Percentiles rank a stretch among this genome's conserved stretches.
Evolutionary conservation across 1,140 invertebrate genomes (phyloP).

Genomic region (Babylonia areolata): DNA sequence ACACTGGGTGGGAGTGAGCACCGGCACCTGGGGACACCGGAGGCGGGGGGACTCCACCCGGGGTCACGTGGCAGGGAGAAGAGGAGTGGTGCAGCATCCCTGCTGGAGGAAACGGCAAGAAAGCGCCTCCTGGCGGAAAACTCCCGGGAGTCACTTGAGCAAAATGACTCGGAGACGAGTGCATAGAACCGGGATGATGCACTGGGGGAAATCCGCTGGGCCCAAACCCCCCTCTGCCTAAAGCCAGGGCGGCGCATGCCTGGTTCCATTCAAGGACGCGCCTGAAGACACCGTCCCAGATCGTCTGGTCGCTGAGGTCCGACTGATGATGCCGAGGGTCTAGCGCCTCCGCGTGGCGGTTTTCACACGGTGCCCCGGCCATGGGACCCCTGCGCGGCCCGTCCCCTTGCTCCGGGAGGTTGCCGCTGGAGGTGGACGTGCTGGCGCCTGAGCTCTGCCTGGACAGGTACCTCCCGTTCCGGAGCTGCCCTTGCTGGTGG

Average conservation of each 20-base stretch:
- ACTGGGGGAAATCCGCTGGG: not conserved
- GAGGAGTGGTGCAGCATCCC: not conserved
- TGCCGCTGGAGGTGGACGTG: slow-evolving; percentile 41
- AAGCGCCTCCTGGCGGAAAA: not conserved
- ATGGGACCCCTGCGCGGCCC: not conserved
- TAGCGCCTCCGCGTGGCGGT: slow-evolving; percentile 27
- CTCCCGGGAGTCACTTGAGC: not conserved
- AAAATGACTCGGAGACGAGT: not conserved
- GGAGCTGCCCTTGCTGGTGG: not conserved
- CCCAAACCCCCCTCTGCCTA: not conserved
- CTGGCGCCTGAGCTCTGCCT: slow-evolving; percentile 48
- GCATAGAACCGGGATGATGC: not conserved
- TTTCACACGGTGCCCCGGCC: not conserved
- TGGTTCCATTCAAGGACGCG: slow-evolving; percentile 46
- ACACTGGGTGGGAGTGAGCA: not conserved
- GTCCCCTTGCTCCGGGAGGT: slow-evolving; percentile 11
- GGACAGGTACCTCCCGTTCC: slow-evolving; percentile 25
- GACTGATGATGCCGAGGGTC: slow-evolving; percentile 23
- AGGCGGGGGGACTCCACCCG: not conserved
- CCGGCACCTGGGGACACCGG: not conserved
- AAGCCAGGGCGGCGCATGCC: not conserved
- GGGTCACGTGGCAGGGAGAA: not conserved
- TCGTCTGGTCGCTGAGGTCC: slow-evolving; percentile 33
- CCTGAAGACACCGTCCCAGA: slow-evolving; percentile 45
- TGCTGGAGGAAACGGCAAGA: not conserved